Evolutionary conservation across 2,113 vertebrate genomes (phyloP), one percentile per base, ranked within the genome.

Genomic region (Albula glossodonta): DNA sequence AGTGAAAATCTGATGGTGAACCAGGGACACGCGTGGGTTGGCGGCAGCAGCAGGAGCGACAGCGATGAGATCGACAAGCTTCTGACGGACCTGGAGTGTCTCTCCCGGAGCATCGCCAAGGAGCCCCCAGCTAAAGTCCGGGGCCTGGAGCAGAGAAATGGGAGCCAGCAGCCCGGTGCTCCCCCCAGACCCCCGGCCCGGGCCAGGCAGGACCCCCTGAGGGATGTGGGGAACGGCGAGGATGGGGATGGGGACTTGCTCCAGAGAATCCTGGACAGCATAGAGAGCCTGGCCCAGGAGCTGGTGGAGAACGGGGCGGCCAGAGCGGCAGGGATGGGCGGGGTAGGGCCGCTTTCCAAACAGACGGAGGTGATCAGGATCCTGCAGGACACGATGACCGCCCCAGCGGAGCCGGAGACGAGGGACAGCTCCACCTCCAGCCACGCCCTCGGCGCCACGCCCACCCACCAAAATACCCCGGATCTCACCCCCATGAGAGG

Each of bases 251-350:
- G 97, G 87, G 97, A 95, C 1, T 95, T 99, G 80, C 90, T 99
- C 86, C 86, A 98, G 79, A 95, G 97, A 87, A 99, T 99, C 90
- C 91, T 99, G 87, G 98, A 96, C 89, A 99, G 98, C 89, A 99
- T 99, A 81, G 98, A 99, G 94, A 98, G 97, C 92, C 99, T 99
- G 91, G 98, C 98, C 86, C 98, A 99, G 92, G 98, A 99, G 84
- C 94, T 99, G 86, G 98, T 99, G 86, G 98, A 99, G 88, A 97
- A 96, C 80, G 97, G 97, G 31, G 31, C 31, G 31, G 31, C 31
- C 31, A 41, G 31, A 41, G 31, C 31, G 83, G 95, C 96, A 4
- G 96, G 96, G 86, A 96, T 3, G 17, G 17, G 96, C 90, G 95
- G 70, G 70, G n/a, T 96, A 87, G 97, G 97, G 70, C 97, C 96